phyloP scores from a whole-genome alignment of 2,797 vertebrate genomes.

The Diceros bicornis region DNA sequence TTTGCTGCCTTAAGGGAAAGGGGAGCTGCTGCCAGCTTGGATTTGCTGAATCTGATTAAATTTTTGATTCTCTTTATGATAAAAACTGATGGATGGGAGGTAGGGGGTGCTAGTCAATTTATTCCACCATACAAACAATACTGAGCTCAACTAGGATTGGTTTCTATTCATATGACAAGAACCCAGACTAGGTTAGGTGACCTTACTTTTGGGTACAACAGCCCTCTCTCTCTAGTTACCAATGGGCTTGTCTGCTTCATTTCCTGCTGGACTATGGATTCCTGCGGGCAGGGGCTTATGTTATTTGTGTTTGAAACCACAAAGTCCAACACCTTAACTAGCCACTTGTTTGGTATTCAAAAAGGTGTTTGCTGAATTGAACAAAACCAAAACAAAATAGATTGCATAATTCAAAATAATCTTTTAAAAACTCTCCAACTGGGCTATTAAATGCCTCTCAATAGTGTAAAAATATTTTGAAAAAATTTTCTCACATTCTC shows the following conservation, averaged over 20 bases:
- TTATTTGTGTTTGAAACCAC: not conserved
- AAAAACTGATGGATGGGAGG: not conserved
- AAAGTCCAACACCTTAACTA: not conserved
- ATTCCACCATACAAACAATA: not conserved
- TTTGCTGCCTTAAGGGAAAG: not conserved
- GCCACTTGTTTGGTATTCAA: constrained; percentile 11
- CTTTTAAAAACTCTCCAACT: not conserved
- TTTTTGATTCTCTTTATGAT: constrained; percentile 37
- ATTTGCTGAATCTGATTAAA: not conserved
- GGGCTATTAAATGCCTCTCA: not conserved
- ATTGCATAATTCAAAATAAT: constrained; percentile 27
- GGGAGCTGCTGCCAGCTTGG: not conserved
- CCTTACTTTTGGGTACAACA: not conserved
- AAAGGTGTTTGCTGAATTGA: not conserved
- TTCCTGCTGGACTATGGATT: not conserved
- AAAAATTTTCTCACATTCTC: not conserved
- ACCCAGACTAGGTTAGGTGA: not conserved
- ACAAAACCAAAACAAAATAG: constrained; percentile 42
- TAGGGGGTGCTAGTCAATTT: not conserved
- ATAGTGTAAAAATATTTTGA: not conserved
- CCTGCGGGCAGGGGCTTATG: not conserved
- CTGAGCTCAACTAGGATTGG: not conserved
- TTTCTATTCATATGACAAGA: not conserved
- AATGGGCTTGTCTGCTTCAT: not conserved
- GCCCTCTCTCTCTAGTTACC: not conserved